phyloP scores from a whole-genome alignment of 1,140 invertebrate species.

The Maconellicoccus hirsutus region DNA sequence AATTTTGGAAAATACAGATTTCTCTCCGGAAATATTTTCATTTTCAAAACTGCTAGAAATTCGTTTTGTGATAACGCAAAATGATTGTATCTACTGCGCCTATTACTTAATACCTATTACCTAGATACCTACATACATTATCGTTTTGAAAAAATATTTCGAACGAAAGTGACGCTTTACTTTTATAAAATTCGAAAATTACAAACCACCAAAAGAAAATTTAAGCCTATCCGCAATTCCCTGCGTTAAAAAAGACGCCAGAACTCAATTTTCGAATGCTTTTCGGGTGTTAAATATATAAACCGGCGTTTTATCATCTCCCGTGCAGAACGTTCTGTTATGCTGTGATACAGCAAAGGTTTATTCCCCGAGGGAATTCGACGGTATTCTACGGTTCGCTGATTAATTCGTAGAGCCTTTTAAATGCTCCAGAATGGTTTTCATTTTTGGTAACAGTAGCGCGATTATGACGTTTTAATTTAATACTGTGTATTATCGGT shows the following conservation, averaged over 20 bases:
- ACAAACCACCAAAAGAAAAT: background rate
- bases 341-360: slow-evolving; percentile 11
- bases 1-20: too few relatives aligned
- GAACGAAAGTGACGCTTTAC: too few relatives aligned
- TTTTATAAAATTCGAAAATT: too few relatives aligned
- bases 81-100: too few relatives aligned
- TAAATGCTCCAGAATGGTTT: background rate
- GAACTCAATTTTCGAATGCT: background rate
- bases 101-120: too few relatives aligned
- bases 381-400: slow-evolving; percentile 10
- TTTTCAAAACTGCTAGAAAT: too few relatives aligned
- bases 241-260: background rate
- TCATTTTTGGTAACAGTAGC: slow-evolving; percentile 3
- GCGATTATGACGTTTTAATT: background rate
- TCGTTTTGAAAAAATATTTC: too few relatives aligned
- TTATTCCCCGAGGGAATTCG: slow-evolving; percentile 4
- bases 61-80: too few relatives aligned
- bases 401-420: slow-evolving; percentile 6
- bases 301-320: slow-evolving; percentile 15
- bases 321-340: slow-evolving; percentile 13
- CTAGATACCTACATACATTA: too few relatives aligned
- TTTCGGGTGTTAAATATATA: background rate
- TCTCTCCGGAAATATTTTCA: too few relatives aligned
- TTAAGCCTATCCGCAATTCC: background rate
- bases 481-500: slow-evolving; percentile 1